Conservation (phyloP, 1,140 invertebrate species). For the Mactra quadrangularis region DNA sequence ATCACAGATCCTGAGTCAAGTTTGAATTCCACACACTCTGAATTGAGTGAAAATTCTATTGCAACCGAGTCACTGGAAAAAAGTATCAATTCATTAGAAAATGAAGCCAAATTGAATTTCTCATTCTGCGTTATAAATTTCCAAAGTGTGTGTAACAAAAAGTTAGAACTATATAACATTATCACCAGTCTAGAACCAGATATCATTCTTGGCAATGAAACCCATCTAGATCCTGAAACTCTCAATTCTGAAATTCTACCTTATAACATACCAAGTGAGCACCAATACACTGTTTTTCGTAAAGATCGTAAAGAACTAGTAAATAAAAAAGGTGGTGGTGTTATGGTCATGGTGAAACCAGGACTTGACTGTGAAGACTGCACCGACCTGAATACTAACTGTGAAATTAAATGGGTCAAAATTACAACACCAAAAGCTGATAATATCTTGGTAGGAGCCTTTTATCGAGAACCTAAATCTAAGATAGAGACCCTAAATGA, state of each 20-base stretch:
- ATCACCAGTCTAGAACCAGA: slow-evolving; percentile 13
- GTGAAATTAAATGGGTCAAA: slow-evolving; percentile 46
- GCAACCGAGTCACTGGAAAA: too few species aligned
- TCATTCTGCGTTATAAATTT: slow-evolving; percentile 25
- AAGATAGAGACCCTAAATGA: background rate
- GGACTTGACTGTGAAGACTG: slow-evolving; percentile 14
- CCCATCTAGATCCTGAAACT: slow-evolving; percentile 2
- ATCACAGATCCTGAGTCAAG: background rate
- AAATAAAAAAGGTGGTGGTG: slow-evolving; percentile 2
- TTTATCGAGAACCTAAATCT: slow-evolving; percentile 23
- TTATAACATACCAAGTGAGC: slow-evolving; percentile 16
- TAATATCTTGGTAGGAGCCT: slow-evolving; percentile 11
- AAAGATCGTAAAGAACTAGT: slow-evolving; percentile 37
- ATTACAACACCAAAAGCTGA: background rate
- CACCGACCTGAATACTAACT: slow-evolving; percentile 29
- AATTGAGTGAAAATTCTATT: background rate
- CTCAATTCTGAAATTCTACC: slow-evolving; percentile 33
- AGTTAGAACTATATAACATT: slow-evolving; percentile 27
- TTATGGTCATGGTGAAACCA: slow-evolving; percentile 33
- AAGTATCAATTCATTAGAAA: background rate
- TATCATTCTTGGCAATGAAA: slow-evolving; percentile 34
- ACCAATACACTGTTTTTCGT: slow-evolving; percentile 23
- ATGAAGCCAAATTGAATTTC: background rate
- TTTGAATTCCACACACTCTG: background rate
- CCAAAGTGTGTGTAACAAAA: slow-evolving; percentile 44